These are phyloP conservation scores for Mantis religiosa DNA, from an alignment of 2,888 invertebrate genomes.

Conservation along the genomic window DNA sequence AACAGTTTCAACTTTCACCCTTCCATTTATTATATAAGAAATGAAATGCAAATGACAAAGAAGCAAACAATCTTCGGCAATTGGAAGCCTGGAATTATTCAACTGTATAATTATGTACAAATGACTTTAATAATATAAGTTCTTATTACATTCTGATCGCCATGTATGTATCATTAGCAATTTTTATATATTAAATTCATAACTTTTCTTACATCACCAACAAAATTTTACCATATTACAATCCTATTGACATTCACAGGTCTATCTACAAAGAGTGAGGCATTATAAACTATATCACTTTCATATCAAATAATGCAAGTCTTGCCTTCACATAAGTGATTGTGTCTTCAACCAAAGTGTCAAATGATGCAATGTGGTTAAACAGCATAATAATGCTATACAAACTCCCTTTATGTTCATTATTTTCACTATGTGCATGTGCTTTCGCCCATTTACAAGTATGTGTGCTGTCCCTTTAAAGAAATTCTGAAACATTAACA, in stretches of 20 bases:
- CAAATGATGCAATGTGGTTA: not conserved
- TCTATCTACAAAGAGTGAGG: not conserved
- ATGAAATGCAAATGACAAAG: constrained; percentile 4
- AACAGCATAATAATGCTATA: not conserved
- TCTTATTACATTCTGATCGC: not conserved
- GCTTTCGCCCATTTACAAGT: not conserved
- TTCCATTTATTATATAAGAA: constrained; percentile 1
- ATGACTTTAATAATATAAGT: not conserved
- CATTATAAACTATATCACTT: not conserved
- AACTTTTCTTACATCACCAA: not conserved
- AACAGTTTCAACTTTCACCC: not conserved
- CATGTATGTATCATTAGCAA: not conserved
- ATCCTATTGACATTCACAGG: constrained; percentile 4
- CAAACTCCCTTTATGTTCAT: not conserved
- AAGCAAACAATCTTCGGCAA: not conserved
- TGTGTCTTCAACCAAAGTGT: not conserved
- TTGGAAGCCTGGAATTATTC: not conserved
- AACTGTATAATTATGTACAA: not conserved
- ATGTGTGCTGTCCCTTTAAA: not conserved
- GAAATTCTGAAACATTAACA: not conserved
- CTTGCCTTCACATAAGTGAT: not conserved
- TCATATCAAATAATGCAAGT: not conserved
- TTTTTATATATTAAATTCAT: not conserved
- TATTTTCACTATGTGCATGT: not conserved
- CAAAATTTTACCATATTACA: not conserved